Conservation (phyloP, 2,113 vertebrate genomes). For the Chrysemys picta region DNA sequence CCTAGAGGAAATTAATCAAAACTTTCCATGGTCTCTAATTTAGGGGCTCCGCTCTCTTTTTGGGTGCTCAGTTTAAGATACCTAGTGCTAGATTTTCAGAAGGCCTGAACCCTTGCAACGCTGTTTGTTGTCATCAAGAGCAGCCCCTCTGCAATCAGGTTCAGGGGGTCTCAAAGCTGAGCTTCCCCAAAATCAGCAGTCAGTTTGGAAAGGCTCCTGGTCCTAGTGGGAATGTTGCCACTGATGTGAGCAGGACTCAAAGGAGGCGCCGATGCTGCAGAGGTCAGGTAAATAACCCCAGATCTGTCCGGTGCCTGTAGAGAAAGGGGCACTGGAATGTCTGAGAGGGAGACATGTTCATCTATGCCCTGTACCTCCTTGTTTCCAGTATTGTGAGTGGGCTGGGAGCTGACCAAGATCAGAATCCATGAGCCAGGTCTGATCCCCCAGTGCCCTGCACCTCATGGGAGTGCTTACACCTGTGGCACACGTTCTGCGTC, state of each 20-base stretch:
- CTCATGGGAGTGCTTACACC: not conserved
- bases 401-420: not conserved
- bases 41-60: not conserved
- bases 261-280: not conserved
- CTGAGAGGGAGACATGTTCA: not conserved
- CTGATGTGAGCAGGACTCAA: not conserved
- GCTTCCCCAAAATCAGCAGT: not conserved
- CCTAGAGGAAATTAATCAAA: not conserved
- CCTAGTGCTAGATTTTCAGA: not conserved
- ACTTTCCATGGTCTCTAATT: not conserved
- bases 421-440: not conserved
- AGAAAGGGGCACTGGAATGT: not conserved
- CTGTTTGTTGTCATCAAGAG: not conserved
- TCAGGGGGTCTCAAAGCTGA: not conserved
- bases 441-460: not conserved
- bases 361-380: not conserved
- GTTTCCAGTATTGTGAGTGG: not conserved
- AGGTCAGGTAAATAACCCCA: not conserved
- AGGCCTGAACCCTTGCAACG: not conserved
- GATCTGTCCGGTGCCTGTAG: not conserved
- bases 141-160: not conserved
- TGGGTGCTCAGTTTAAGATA: accelerated
- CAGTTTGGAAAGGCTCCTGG: not conserved
- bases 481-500: not conserved
- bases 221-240: not conserved